Percentiles rank a stretch among this genome's conserved stretches.
Conservation (phyloP, 2,797 vertebrate genomes). For the Neosilurus mollespiculum region DNA sequence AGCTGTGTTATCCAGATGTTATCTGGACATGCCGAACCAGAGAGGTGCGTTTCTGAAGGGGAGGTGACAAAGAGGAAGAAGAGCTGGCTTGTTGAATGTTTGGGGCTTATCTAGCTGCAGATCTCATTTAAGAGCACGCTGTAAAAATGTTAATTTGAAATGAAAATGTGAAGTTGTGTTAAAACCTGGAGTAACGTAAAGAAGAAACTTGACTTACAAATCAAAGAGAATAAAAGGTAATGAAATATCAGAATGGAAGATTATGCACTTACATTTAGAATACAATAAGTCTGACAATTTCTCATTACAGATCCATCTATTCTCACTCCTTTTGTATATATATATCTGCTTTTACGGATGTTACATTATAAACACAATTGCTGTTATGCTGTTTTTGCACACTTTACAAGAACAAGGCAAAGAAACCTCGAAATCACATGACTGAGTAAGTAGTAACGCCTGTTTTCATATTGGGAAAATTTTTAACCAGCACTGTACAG, state of each 20-base stretch:
- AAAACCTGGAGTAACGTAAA: not conserved
- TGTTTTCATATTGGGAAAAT: conserved; percentile 24
- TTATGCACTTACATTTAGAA: not conserved
- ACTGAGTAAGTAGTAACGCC: conserved; percentile 16
- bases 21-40: not conserved
- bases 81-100: not conserved
- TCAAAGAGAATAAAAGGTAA: not conserved
- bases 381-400: not conserved
- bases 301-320: not conserved
- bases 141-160: conserved; percentile 6
- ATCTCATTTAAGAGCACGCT: conserved; percentile 15
- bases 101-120: not conserved
- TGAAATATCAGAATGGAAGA: not conserved
- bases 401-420: not conserved
- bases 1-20: conserved; percentile 6
- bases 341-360: not conserved
- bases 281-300: not conserved
- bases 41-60: conserved; percentile 15
- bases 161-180: conserved; percentile 13
- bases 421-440: conserved; percentile 12
- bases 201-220: not conserved
- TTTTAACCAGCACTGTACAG: conserved; percentile 19
- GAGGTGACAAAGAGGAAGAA: not conserved
- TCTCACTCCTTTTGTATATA: not conserved
- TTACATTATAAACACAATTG: not conserved